phyloP scores from a whole-genome alignment of 2,888 invertebrate species.

The Trachelus stipa region DNA sequence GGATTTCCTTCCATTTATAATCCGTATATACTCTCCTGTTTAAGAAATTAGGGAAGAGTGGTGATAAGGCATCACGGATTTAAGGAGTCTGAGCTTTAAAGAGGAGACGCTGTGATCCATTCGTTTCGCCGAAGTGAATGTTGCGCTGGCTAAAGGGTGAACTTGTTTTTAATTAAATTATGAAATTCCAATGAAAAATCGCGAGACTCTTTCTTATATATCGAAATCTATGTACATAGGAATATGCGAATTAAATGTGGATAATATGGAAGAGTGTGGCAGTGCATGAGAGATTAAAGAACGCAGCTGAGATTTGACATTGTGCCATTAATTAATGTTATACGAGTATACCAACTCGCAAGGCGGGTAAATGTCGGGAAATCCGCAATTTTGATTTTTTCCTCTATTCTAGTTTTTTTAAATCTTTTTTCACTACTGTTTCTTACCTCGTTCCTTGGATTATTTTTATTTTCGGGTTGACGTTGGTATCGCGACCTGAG shows the following conservation, averaged over 20 bases:
- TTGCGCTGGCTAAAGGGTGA: background rate
- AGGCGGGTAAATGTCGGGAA: background rate
- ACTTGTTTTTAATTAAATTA: background rate
- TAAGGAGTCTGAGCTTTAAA: background rate
- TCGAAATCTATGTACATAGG: background rate
- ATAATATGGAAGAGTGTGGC: background rate
- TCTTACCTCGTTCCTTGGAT: background rate
- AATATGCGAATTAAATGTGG: background rate
- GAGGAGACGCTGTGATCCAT: background rate
- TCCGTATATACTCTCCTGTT: background rate
- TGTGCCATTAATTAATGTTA: slow-evolving; percentile 5
- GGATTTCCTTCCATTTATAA: background rate
- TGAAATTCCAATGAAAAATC: background rate
- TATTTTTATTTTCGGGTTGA: background rate
- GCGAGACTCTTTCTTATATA: background rate
- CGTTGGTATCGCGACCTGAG: background rate
- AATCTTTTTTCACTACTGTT: background rate
- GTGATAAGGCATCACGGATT: background rate
- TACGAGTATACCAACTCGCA: background rate
- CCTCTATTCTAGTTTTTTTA: background rate
- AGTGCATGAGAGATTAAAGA: background rate
- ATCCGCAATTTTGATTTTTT: background rate
- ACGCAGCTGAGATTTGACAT: slow-evolving; percentile 1
- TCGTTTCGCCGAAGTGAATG: background rate
- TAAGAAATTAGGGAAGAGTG: background rate